Conservation (phyloP, 1,140 invertebrate species). For the Drosophila cardini region DNA sequence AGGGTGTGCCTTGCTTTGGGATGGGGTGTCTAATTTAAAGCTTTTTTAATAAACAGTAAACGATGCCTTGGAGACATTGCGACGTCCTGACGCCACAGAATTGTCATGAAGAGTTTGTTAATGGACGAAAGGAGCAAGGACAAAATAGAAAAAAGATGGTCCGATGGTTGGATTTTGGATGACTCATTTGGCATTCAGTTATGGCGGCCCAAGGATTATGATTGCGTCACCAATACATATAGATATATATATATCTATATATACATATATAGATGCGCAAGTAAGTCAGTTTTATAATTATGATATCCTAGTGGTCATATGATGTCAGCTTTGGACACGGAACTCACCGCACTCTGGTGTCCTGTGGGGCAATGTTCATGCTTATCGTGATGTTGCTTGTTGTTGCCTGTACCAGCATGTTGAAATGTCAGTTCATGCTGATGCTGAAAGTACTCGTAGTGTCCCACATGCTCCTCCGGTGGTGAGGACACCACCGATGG, state of each 20-base stretch:
- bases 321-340: slow-evolving; percentile 53
- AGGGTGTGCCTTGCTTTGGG: background rate
- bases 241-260: slow-evolving; percentile 15
- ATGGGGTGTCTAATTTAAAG: slow-evolving; percentile 39
- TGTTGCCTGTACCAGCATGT: slow-evolving; percentile 34
- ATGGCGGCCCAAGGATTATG: slow-evolving; percentile 64
- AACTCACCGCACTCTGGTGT: slow-evolving; percentile 78
- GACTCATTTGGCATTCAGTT: slow-evolving; percentile 66
- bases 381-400: slow-evolving; percentile 66
- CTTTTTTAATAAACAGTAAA: slow-evolving; percentile 53
- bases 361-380: slow-evolving; percentile 81
- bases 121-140: slow-evolving; percentile 60
- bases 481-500: slow-evolving; percentile 61
- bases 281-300: background rate
- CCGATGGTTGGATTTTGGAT: slow-evolving; percentile 28
- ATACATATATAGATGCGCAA: slow-evolving; percentile 12
- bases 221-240: slow-evolving; percentile 60
- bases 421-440: slow-evolving; percentile 67
- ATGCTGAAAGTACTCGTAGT: slow-evolving; percentile 71
- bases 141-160: slow-evolving; percentile 43
- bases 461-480: slow-evolving; percentile 60
- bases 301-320: slow-evolving; percentile 22
- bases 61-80: slow-evolving; percentile 44
- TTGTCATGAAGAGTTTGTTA: slow-evolving; percentile 68
- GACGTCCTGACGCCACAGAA: slow-evolving; percentile 39